A percentile compares a stretch with the other conserved stretches of the same genome.
Evolutionary conservation across 2,797 vertebrate genomes (phyloP).

Genomic region (Sebastes taczanowskii): DNA sequence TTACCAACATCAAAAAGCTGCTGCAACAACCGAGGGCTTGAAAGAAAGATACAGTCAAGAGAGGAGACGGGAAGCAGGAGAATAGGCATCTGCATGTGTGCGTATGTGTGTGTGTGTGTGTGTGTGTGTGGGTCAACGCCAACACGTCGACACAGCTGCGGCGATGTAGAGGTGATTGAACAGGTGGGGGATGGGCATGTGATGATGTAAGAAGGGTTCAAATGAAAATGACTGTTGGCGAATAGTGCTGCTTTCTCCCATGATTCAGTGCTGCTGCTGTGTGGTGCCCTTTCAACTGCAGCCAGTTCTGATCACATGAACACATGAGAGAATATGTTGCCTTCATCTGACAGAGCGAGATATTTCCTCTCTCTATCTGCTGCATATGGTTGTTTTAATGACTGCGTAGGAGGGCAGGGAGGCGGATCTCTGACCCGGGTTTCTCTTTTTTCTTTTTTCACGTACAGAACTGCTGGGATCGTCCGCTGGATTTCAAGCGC

Average conservation of each 20-base stretch:
- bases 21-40: slow-evolving; percentile 23
- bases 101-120: background rate
- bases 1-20: slow-evolving; percentile 72
- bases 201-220: background rate
- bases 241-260: background rate
- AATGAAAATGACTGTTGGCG: background rate
- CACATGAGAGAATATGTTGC: slow-evolving; percentile 9
- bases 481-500: slow-evolving; percentile 13
- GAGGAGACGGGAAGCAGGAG: slow-evolving; percentile 31
- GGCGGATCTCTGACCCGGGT: slow-evolving; percentile 36
- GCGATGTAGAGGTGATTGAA: background rate
- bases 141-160: background rate
- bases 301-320: slow-evolving; percentile 15
- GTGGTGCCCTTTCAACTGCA: slow-evolving; percentile 15
- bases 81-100: slow-evolving; percentile 10
- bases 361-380: background rate
- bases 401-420: slow-evolving; percentile 63
- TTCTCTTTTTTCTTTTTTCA: slow-evolving; percentile 40
- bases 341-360: slow-evolving; percentile 27
- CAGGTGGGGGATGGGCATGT: slow-evolving; percentile 13
- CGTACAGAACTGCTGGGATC: slow-evolving; percentile 10
- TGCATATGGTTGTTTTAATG: slow-evolving; percentile 60
- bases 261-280: slow-evolving; percentile 13
- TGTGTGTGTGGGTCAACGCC: slow-evolving; percentile 12
- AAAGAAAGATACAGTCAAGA: slow-evolving; percentile 20